Percentiles rank a stretch among this genome's conserved stretches.
phyloP scores from a whole-genome alignment of 2,113 vertebrate species.

The Ictalurus punctatus region DNA sequence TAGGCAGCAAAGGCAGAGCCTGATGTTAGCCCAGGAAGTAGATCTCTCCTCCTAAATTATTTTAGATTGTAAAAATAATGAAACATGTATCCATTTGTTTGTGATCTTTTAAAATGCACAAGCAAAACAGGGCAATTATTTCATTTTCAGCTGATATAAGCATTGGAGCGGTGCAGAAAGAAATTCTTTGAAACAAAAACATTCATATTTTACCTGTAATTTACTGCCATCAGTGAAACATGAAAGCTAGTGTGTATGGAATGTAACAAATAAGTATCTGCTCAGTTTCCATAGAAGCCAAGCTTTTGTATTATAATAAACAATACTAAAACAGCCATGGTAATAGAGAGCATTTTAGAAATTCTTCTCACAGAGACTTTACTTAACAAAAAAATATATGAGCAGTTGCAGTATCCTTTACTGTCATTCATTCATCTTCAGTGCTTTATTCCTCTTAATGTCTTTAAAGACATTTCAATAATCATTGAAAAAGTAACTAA shows the following conservation, averaged over 20 bases:
- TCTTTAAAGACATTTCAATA: not conserved
- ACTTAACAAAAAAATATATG: not conserved
- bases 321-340: not conserved
- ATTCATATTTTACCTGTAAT: slow-evolving; percentile 5
- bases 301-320: not conserved
- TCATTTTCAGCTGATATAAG: not conserved
- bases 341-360: not conserved
- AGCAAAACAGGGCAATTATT: not conserved
- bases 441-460: not conserved
- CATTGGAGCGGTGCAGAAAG: not conserved
- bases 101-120: not conserved
- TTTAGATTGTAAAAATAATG: not conserved
- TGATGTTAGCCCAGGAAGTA: too few species aligned
- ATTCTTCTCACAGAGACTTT: not conserved
- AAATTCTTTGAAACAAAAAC: not conserved
- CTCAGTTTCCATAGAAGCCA: slow-evolving; percentile 11
- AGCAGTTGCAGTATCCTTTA: not conserved
- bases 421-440: not conserved
- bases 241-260: not conserved
- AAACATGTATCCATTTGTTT: not conserved
- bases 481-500: not conserved
- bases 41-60: too few species aligned
- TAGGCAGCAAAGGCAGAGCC: too few species aligned
- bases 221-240: not conserved
- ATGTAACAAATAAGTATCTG: not conserved